A percentile compares a stretch with the other conserved stretches of the same genome.
These are phyloP conservation scores for Notothenia rossii DNA, from an alignment of 2,113 vertebrate genomes.

Conservation along the genomic window DNA sequence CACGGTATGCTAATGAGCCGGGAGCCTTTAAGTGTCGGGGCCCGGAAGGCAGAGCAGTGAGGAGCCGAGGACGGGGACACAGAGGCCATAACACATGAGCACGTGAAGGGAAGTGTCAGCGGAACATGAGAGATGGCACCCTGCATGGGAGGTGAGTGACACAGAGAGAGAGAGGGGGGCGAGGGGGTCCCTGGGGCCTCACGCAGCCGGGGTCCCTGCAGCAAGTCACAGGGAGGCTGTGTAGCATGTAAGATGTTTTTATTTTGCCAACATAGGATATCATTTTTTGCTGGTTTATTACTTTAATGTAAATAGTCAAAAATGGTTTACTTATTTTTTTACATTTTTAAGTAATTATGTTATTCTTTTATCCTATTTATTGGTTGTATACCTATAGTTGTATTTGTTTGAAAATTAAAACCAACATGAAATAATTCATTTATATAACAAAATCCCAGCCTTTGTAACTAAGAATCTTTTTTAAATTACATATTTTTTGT, in stretches of 20 bases:
- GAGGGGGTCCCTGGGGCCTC: background rate
- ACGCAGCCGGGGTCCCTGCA: background rate
- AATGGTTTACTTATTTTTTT: too few species aligned
- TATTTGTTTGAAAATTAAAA: too few species aligned
- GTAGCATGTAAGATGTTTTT: background rate
- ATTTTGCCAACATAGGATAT: too few species aligned
- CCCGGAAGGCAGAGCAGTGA: conserved; percentile 17
- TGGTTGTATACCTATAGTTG: too few species aligned
- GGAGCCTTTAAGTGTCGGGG: conserved; percentile 78
- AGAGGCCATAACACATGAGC: background rate
- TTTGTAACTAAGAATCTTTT: too few species aligned
- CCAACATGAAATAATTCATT: too few species aligned
- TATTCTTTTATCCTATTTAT: too few species aligned
- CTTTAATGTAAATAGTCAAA: too few species aligned
- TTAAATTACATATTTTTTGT: background rate
- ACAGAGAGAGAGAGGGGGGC: background rate
- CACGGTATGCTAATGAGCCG: conserved; percentile 86
- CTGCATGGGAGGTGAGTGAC: conserved; percentile 61
- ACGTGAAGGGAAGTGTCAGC: background rate
- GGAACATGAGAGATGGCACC: background rate
- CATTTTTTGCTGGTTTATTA: too few species aligned
- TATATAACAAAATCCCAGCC: too few species aligned
- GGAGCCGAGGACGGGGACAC: conserved; percentile 29
- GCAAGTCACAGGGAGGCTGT: background rate
- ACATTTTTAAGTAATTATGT: too few species aligned